phyloP scores from a whole-genome alignment of 1,140 invertebrate species.

The Bradysia coprophila region DNA sequence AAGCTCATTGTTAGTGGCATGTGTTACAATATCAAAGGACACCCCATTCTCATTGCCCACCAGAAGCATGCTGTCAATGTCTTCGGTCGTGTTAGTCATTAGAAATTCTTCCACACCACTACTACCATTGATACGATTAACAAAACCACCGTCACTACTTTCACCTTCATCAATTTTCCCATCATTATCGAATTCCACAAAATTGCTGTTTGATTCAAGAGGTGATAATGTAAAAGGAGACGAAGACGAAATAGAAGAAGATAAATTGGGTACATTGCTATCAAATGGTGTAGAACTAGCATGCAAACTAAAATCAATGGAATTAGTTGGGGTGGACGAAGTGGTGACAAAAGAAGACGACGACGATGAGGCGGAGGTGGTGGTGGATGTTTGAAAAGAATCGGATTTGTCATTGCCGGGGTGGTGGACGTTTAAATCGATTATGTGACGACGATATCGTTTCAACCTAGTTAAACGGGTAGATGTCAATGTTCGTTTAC shows the following conservation, averaged over 20 bases:
- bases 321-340: neutral
- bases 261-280: neutral
- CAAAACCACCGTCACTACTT: neutral
- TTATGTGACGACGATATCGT: neutral
- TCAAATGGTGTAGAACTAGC: neutral
- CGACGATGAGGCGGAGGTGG: no score
- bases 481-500: neutral
- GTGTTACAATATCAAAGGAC: neutral
- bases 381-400: no score
- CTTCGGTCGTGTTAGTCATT: neutral
- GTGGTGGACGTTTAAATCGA: neutral
- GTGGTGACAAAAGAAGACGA: neutral
- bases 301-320: neutral
- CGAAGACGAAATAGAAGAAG: neutral
- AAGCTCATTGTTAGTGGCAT: neutral
- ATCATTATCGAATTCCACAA: neutral
- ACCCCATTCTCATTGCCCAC: neutral
- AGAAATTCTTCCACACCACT: neutral
- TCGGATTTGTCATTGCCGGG: no score
- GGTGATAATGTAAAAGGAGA: neutral
- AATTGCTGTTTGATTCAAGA: neutral
- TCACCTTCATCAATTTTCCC: neutral
- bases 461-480: neutral
- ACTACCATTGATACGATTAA: neutral
- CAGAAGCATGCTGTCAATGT: neutral